phyloP scores from a whole-genome alignment of 2,113 vertebrate species.

The Trachemys scripta region DNA sequence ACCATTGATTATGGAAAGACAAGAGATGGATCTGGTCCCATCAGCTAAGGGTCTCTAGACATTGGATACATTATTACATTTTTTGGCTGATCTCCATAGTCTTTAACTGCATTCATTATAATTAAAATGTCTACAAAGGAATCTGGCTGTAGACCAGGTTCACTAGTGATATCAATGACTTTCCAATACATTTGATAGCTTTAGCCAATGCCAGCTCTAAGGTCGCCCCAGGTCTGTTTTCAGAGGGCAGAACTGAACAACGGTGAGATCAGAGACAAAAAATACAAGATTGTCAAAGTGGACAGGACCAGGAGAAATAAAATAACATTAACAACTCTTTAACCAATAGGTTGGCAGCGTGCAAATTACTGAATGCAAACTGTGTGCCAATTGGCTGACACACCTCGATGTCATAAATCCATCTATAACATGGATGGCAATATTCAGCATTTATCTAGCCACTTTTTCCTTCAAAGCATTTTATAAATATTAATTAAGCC shows the following conservation, averaged over 20 bases:
- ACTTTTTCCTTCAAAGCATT: conserved; percentile 2
- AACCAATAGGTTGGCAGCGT: background rate
- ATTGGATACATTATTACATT: conserved; percentile 46
- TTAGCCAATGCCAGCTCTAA: conserved; percentile 45
- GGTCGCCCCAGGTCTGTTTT: conserved; percentile 42
- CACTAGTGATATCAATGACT: conserved; percentile 35
- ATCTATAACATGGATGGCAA: background rate
- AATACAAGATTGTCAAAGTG: background rate
- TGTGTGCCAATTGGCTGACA: background rate
- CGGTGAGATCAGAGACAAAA: background rate
- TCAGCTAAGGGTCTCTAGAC: conserved; percentile 3
- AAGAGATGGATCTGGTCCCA: background rate
- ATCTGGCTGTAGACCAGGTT: conserved; percentile 55
- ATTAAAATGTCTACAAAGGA: conserved; percentile 69
- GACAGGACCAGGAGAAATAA: background rate
- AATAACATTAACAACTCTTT: background rate
- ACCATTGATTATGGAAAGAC: background rate
- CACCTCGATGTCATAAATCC: background rate
- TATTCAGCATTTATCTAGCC: background rate
- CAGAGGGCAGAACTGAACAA: conserved; percentile 16
- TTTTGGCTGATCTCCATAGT: conserved; percentile 49
- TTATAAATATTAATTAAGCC: conserved; percentile 31
- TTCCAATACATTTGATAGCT: conserved; percentile 58
- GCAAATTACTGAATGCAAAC: background rate
- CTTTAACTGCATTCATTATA: conserved; percentile 52